These are phyloP conservation scores for Euproctis similis DNA, from an alignment of 2,888 invertebrate genomes.

Conservation along the genomic window DNA sequence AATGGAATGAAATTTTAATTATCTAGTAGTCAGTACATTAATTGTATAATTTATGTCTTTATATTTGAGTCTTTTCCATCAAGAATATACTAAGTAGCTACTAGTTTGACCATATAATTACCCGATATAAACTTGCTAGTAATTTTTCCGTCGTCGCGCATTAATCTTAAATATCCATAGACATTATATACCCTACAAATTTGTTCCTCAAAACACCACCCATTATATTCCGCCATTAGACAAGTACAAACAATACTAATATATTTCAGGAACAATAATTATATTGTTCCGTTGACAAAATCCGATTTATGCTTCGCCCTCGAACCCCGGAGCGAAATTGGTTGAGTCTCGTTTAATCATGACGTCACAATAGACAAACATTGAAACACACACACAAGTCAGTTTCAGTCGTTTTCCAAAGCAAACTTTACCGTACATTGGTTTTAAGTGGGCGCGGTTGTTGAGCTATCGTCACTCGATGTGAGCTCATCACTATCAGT, in stretches of 20 bases:
- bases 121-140: no score
- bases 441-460: slow-evolving; percentile 50
- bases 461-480: slow-evolving; percentile 47
- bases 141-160: no score
- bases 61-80: no score
- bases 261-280: slow-evolving; percentile 38
- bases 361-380: slow-evolving; percentile 33
- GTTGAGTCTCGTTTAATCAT: slow-evolving; percentile 49
- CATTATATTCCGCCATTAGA: no score
- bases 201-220: no score
- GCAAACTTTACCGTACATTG: slow-evolving; percentile 27
- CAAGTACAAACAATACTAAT: slow-evolving; percentile 58
- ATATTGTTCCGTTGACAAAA: slow-evolving; percentile 40
- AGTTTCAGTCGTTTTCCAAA: slow-evolving; percentile 42
- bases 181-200: no score
- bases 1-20: no score
- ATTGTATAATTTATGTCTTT: no score
- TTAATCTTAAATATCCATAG: no score
- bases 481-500: slow-evolving; percentile 51
- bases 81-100: no score
- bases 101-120: no score
- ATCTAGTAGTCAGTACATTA: no score
- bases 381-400: slow-evolving; percentile 37
- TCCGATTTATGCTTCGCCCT: slow-evolving; percentile 27
- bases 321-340: slow-evolving; percentile 18